Percentiles rank a stretch among this genome's conserved stretches.
These are phyloP conservation scores for Erythrolamprus reginae DNA, from an alignment of 2,113 vertebrate species.

Conservation along the genomic window DNA sequence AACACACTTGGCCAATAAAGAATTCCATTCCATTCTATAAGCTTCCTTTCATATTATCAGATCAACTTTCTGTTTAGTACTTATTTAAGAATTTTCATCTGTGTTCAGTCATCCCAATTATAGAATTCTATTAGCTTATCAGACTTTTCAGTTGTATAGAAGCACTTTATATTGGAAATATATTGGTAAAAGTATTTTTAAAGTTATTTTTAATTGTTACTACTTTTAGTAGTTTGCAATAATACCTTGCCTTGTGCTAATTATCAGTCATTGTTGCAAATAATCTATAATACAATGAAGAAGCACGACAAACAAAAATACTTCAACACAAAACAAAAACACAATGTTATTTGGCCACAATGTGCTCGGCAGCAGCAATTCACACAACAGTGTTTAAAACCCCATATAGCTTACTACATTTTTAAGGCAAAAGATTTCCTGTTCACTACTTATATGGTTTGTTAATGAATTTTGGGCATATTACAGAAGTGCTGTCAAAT, in stretches of 20 bases:
- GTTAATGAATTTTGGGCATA: conserved; percentile 8
- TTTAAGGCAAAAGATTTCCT: conserved; percentile 12
- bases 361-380: neutral
- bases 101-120: neutral
- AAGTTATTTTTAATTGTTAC: neutral
- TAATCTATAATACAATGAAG: neutral
- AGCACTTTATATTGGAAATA: neutral
- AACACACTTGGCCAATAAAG: too few species aligned
- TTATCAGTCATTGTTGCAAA: neutral
- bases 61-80: neutral
- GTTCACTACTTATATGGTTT: neutral
- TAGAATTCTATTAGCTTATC: neutral
- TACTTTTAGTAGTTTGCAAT: neutral
- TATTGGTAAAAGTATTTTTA: neutral
- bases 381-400: neutral
- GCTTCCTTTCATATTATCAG: neutral
- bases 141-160: neutral
- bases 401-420: neutral
- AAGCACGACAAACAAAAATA: neutral
- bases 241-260: neutral
- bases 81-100: neutral
- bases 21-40: too few species aligned
- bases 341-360: neutral
- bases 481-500: conserved; percentile 32
- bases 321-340: neutral